Evolutionary conservation across 1,140 invertebrate species (phyloP).

Genomic region (Bombus pyrosoma): DNA sequence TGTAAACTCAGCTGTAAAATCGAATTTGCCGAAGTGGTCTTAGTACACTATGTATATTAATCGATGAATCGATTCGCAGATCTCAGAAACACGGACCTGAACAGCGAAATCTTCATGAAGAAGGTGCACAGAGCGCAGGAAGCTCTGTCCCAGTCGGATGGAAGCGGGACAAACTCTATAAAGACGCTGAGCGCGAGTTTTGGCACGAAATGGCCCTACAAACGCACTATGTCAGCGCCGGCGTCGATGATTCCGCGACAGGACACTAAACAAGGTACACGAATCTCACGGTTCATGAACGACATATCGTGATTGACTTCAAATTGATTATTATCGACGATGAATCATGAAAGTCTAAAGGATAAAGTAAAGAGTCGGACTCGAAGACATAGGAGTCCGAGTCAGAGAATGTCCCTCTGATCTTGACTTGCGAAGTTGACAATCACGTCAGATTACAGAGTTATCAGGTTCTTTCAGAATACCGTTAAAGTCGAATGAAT

Average conservation of each 20-base stretch:
- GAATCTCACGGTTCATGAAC: neutral
- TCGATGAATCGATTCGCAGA: constrained; percentile 84
- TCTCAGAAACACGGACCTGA: constrained; percentile 93
- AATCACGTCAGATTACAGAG: neutral
- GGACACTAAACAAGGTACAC: constrained; percentile 89
- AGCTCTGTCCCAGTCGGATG: constrained; percentile 89
- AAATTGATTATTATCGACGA: neutral
- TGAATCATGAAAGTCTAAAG: neutral
- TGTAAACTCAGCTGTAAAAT: neutral
- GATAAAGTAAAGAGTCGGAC: neutral
- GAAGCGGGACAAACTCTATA: constrained; percentile 84
- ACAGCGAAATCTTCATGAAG: constrained; percentile 93
- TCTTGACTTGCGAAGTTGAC: neutral
- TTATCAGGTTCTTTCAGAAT: neutral
- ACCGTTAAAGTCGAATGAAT: neutral
- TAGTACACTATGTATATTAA: neutral
- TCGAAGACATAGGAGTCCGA: neutral
- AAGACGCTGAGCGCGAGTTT: constrained; percentile 95
- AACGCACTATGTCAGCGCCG: constrained; percentile 95
- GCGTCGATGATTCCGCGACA: constrained; percentile 91
- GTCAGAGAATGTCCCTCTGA: neutral
- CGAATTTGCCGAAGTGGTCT: neutral
- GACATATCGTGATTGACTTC: neutral
- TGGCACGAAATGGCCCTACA: constrained; percentile 97
- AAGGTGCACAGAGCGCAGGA: constrained; percentile 96